Percentiles rank a stretch among this genome's conserved stretches.
Evolutionary conservation across 2,888 invertebrate genomes (phyloP).

Genomic region (Drepanosiphum platanoidis): DNA sequence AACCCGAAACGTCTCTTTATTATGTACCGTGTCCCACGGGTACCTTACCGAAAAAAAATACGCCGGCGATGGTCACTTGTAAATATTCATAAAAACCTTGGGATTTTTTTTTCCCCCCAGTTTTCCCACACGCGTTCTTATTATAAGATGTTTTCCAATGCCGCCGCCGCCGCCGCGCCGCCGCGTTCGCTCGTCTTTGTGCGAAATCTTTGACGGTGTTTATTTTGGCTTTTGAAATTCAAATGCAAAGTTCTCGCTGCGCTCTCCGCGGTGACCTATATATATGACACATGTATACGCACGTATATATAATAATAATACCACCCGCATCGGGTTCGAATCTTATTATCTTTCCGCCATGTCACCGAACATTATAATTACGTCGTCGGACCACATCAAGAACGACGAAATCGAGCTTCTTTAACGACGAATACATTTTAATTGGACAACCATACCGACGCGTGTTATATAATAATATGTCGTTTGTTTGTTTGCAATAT

Average conservation of each 20-base stretch:
- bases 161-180: neutral
- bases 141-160: neutral
- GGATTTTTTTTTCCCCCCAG: no score
- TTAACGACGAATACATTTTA: neutral
- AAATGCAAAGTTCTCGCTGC: neutral
- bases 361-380: neutral
- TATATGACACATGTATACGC: neutral
- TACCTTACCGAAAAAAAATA: neutral
- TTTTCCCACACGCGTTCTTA: neutral
- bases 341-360: neutral
- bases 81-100: slow-evolving; percentile 31
- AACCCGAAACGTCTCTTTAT: neutral
- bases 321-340: neutral
- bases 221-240: slow-evolving; percentile 38
- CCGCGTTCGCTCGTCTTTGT: neutral
- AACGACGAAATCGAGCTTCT: neutral
- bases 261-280: no score
- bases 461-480: no score
- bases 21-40: neutral
- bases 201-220: neutral
- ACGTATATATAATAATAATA: neutral
- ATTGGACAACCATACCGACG: neutral
- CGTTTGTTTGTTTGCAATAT: no score
- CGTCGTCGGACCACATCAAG: neutral
- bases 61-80: slow-evolving; percentile 4